Conservation (phyloP, 2,113 vertebrate genomes). For the Egretta garzetta region DNA sequence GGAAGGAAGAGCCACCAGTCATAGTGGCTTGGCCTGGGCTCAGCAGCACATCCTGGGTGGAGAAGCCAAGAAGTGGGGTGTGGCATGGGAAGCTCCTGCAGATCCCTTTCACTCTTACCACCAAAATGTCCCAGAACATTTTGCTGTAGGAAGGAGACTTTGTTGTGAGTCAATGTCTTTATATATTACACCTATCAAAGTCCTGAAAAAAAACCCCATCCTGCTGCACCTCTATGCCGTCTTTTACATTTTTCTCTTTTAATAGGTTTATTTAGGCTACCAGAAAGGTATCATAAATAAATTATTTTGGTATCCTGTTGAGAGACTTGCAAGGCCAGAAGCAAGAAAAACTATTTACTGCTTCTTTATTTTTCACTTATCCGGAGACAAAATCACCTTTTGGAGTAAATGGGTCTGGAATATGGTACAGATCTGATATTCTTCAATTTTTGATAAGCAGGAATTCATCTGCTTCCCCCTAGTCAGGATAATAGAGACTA, state of each 20-base stretch:
- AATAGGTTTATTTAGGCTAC: background rate
- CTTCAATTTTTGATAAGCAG: background rate
- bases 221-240: fast-evolving
- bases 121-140: background rate
- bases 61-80: background rate
- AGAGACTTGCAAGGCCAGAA: background rate
- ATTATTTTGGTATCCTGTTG: background rate
- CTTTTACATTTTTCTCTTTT: background rate
- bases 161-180: background rate
- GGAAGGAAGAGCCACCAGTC: background rate
- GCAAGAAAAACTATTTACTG: background rate
- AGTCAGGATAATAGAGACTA: background rate
- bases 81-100: background rate
- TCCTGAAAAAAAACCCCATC: background rate
- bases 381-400: background rate
- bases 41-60: background rate
- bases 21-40: background rate
- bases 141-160: background rate
- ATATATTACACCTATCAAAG: background rate
- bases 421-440: background rate
- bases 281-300: background rate
- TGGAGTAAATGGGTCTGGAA: background rate
- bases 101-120: background rate
- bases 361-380: background rate
- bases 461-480: background rate